Base-by-base conservation (phyloP, 2,113 vertebrate genomes). In the Cheirogaleus medius region DNA sequence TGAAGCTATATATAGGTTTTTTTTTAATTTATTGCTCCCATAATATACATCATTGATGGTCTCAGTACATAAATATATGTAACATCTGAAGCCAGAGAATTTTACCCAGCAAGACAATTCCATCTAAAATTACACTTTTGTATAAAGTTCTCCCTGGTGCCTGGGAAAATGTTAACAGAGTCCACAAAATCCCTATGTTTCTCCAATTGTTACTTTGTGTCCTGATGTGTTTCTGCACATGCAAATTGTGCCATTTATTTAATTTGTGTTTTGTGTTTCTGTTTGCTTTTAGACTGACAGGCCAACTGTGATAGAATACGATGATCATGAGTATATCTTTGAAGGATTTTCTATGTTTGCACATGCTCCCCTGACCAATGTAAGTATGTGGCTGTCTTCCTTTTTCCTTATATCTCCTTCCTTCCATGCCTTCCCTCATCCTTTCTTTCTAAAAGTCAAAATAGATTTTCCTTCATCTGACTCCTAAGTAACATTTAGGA, bases 281-380 rank as follows among this genome's bases (percentile, higher is more conserved):
- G 94, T 97, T 98, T 69, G 90, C 93, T 95, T 98, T 81, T 98
- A 99, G 99, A 99, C 99, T 0, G 99, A 99, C 98, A 98, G 99
- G 91, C 99, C 99, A 25, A 99, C 99, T 6, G 99, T 99, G 97
- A 99, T 99, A 83, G 99, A 99, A 96, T 99, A 99, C 49, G 99
- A 99, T 66, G 99, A 99, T 98, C 99, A 99, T 5, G 99, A 99
- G 96, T 99, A 99, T 94, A 99, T 99, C 98, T 99, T 99, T 91
- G 99, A 99, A 98, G 99, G 99, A 17, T 99, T 99, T 98, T 99
- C 99, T 7, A 99, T 99, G 97, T 99, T 99, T 98, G 99, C 99
- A n/a, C 99, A 99, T 54, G 99, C 99, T 3, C 99, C 99, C 0
- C 99, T 99, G 78, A 99, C 99, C 47, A 99, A 99, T 0, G 99